A percentile compares a stretch with the other conserved stretches of the same genome.
phyloP scores from a whole-genome alignment of 2,888 invertebrate species.

The Catocala nupta region DNA sequence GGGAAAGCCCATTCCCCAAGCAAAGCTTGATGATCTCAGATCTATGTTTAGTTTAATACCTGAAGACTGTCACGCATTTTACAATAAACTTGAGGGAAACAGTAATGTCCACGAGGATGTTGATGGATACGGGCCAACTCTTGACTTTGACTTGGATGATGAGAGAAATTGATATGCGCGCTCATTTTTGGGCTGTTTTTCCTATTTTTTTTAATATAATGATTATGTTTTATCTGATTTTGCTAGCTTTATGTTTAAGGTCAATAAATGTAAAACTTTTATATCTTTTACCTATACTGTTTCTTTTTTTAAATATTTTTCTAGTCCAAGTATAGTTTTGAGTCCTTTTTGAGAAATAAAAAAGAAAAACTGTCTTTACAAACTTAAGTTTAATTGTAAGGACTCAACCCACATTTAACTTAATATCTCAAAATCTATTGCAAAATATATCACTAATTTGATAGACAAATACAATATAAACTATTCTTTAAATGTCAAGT shows the following conservation, averaged over 20 bases:
- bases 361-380: slow-evolving; percentile 6
- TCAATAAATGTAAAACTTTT: slow-evolving; percentile 2
- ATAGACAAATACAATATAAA: slow-evolving; percentile 14
- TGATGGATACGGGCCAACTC: slow-evolving; percentile 12
- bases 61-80: slow-evolving; percentile 19
- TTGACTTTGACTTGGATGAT: slow-evolving; percentile 14
- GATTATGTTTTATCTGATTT: slow-evolving; percentile 3
- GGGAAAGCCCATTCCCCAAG: slow-evolving; percentile 28
- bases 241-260: not conserved
- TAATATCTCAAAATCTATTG: slow-evolving; percentile 14
- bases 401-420: slow-evolving; percentile 18
- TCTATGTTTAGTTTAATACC: slow-evolving; percentile 23
- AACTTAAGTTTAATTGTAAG: slow-evolving; percentile 13
- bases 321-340: slow-evolving; percentile 5
- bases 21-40: slow-evolving; percentile 24
- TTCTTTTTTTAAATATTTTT: slow-evolving; percentile 5
- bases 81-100: slow-evolving; percentile 10
- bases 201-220: slow-evolving; percentile 5
- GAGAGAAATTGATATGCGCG: not conserved
- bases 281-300: not conserved
- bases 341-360: slow-evolving; percentile 7
- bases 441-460: slow-evolving; percentile 12
- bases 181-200: slow-evolving; percentile 9
- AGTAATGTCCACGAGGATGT: slow-evolving; percentile 6
- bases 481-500: not conserved